phyloP scores from a whole-genome alignment of 2,797 vertebrate genomes.

The Chelidonichthys spinosus region DNA sequence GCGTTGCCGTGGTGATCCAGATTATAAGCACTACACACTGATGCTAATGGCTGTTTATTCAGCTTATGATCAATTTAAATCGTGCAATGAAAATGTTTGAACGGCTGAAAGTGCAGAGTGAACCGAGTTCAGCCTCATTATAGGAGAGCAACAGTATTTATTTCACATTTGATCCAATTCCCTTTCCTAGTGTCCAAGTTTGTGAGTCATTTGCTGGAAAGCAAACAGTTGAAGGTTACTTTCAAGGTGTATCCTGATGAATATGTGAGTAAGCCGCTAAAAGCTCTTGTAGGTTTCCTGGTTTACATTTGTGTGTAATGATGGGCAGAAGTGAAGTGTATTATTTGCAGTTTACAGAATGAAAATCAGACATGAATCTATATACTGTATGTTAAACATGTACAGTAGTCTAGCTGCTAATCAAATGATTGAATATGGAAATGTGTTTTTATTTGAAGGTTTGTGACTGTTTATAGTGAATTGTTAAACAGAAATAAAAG shows the following conservation, averaged over 20 bases:
- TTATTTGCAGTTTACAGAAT: not conserved
- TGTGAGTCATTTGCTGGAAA: not conserved
- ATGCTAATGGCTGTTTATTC: not conserved
- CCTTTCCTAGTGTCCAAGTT: not conserved
- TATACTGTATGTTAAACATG: not conserved
- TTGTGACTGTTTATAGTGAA: not conserved
- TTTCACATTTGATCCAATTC: not conserved
- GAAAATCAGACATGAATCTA: not conserved
- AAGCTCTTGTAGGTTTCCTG: not conserved
- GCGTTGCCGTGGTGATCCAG: conserved; percentile 80
- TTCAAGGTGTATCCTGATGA: not conserved
- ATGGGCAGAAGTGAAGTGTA: not conserved
- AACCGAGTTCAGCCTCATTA: not conserved
- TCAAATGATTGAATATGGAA: not conserved
- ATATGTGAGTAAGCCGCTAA: not conserved
- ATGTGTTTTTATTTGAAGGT: not conserved
- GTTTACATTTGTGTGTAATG: conserved; percentile 4
- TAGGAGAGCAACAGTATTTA: not conserved
- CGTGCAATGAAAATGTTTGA: not conserved
- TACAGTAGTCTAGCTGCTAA: not conserved
- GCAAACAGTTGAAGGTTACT: conserved; percentile 3
- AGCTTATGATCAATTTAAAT: not conserved
- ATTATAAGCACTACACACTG: not conserved
- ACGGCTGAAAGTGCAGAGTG: not conserved
- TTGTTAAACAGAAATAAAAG: conserved; percentile 3